Conservation (phyloP, 2,888 invertebrate species). For the Crocallis elinguaria region DNA sequence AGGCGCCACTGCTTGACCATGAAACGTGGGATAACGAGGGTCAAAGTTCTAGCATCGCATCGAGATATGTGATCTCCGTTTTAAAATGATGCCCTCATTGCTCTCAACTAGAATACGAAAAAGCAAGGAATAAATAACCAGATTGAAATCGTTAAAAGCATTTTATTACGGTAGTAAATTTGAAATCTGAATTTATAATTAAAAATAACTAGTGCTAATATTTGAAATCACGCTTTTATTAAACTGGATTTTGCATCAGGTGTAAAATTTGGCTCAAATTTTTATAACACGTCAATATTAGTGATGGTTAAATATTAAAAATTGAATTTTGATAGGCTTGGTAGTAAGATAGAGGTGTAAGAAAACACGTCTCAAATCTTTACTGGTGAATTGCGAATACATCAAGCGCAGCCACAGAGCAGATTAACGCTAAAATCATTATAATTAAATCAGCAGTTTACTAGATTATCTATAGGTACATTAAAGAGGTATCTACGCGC, state of each 20-base stretch:
- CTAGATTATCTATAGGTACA: conserved; percentile 14
- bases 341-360: conserved; percentile 5
- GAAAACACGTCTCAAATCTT: conserved; percentile 29
- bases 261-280: conserved; percentile 24
- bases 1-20: conserved; percentile 68
- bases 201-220: conserved; percentile 20
- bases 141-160: conserved; percentile 13
- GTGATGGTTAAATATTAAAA: conserved; percentile 29
- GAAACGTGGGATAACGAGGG: conserved; percentile 66
- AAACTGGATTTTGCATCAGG: conserved; percentile 19
- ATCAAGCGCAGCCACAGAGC: conserved; percentile 23
- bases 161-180: conserved; percentile 30
- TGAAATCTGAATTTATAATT: conserved; percentile 31
- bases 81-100: conserved; percentile 30
- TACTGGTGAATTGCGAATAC: conserved; percentile 34
- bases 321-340: background rate
- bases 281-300: conserved; percentile 19
- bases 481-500: conserved; percentile 5
- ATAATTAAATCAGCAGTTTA: conserved; percentile 27
- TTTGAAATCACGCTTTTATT: conserved; percentile 16
- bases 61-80: conserved; percentile 64
- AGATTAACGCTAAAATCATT: conserved; percentile 24
- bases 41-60: conserved; percentile 63
- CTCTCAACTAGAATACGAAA: conserved; percentile 8
- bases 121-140: conserved; percentile 18